These are phyloP conservation scores for Cosmorhoe ocellata DNA, from an alignment of 2,888 invertebrate genomes.

Conservation along the genomic window DNA sequence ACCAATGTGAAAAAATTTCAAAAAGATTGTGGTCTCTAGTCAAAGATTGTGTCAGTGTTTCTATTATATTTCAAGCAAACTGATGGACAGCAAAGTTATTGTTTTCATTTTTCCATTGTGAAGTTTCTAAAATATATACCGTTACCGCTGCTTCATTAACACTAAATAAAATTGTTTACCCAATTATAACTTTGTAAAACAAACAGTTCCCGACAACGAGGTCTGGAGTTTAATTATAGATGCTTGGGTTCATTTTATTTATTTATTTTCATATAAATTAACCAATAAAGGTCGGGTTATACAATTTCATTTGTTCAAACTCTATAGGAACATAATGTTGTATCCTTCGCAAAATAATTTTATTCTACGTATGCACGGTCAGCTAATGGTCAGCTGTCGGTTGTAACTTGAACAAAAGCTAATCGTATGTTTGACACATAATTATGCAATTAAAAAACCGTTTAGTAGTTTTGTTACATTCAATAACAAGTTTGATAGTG, in stretches of 20 bases:
- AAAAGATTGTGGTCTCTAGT: too few species aligned
- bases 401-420: too few species aligned
- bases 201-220: conserved; percentile 44
- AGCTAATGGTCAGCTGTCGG: too few species aligned
- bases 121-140: neutral
- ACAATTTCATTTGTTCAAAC: neutral
- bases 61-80: too few species aligned
- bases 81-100: too few species aligned
- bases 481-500: too few species aligned
- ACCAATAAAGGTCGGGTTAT: neutral
- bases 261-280: neutral
- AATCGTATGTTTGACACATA: too few species aligned
- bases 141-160: conserved; percentile 51
- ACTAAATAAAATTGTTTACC: conserved; percentile 58
- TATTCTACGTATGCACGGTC: too few species aligned
- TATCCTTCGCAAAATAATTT: neutral
- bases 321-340: neutral
- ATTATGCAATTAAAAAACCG: too few species aligned
- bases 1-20: too few species aligned
- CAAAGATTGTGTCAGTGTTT: too few species aligned
- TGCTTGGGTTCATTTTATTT: conserved; percentile 7
- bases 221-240: conserved; percentile 9
- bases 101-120: neutral
- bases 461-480: too few species aligned
- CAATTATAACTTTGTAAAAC: conserved; percentile 67